These are phyloP conservation scores for Thymelicus sylvestris DNA, from an alignment of 2,888 invertebrate species.

Conservation along the genomic window DNA sequence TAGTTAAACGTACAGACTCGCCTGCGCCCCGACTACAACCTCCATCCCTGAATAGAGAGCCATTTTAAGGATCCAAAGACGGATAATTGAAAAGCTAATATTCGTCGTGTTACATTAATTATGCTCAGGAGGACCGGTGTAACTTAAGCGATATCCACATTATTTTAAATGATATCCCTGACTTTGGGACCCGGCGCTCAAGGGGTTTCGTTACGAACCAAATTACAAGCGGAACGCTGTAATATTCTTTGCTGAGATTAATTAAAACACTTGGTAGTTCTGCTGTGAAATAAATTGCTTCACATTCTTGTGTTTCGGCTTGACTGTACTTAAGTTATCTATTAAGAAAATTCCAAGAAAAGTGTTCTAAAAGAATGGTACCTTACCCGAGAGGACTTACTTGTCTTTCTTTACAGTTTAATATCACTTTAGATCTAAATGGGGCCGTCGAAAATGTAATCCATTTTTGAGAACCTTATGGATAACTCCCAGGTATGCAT, in stretches of 20 bases:
- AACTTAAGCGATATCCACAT: constrained; percentile 74
- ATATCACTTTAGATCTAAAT: no score
- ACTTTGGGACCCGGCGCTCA: constrained; percentile 18
- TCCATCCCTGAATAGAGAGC: constrained; percentile 61
- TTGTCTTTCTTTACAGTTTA: no score
- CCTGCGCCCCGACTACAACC: constrained; percentile 29
- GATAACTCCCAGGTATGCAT: no score
- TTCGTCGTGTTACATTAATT: constrained; percentile 80
- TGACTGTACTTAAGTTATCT: no score
- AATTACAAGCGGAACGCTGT: neutral
- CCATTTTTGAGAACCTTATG: no score
- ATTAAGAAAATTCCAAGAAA: no score
- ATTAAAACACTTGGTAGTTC: constrained; percentile 6
- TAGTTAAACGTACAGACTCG: neutral
- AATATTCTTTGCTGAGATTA: constrained; percentile 18
- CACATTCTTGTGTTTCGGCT: constrained; percentile 1
- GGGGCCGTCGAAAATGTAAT: no score
- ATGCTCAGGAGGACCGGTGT: constrained; percentile 70
- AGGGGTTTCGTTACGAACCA: constrained; percentile 10
- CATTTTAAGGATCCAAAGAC: constrained; percentile 76
- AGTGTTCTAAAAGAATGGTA: no score
- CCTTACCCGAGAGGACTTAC: no score
- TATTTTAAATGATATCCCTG: constrained; percentile 67
- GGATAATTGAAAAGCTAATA: constrained; percentile 83
- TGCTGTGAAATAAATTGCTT: neutral